Conservation (phyloP, 2,113 vertebrate species). For the Caretta caretta region DNA sequence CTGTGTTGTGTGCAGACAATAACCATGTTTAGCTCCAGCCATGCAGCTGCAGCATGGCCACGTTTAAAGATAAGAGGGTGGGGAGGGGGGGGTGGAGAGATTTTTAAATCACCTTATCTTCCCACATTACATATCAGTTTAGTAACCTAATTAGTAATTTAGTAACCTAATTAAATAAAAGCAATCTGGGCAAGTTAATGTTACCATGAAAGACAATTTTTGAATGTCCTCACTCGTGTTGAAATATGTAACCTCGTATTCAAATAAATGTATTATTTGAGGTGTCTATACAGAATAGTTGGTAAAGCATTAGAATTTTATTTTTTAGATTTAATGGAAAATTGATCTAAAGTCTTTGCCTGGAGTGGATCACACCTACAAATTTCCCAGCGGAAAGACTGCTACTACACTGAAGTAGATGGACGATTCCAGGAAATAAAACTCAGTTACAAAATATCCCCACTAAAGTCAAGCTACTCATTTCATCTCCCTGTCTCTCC, state of each 20-base stretch:
- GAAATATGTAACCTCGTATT: not conserved
- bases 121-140: rapidly evolving
- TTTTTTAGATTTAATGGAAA: not conserved
- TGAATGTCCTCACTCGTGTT: rapidly evolving
- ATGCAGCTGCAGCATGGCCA: not conserved
- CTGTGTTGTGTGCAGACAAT: not conserved
- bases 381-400: not conserved
- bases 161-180: not conserved
- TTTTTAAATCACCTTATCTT: not conserved
- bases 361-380: not conserved
- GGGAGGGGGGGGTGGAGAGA: not conserved
- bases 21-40: not conserved
- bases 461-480: not conserved
- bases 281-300: not conserved
- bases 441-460: not conserved
- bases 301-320: not conserved
- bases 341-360: not conserved
- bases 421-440: not conserved
- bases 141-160: not conserved
- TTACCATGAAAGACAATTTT: not conserved
- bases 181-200: not conserved
- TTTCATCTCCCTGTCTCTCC: not conserved
- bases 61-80: not conserved
- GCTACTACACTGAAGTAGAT: not conserved
- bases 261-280: not conserved